Evolutionary conservation across 1,140 invertebrate species (phyloP).

Genomic region (Pseudomyrmex sp.): DNA sequence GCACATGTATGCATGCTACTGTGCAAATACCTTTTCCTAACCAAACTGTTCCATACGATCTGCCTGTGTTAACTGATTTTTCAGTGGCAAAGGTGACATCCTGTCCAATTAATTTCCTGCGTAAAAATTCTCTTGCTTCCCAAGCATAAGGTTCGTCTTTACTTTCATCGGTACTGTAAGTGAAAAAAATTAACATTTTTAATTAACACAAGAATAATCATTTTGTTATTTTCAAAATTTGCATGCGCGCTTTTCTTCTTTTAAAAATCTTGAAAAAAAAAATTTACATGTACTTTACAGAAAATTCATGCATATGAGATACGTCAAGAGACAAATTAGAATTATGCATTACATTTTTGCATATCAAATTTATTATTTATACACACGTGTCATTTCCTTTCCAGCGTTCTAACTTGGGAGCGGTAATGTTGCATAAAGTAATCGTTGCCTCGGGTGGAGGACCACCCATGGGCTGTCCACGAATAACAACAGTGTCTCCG

Average conservation of each 20-base stretch:
- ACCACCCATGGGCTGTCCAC: conserved; percentile 86
- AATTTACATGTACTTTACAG: background rate
- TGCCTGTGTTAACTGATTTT: conserved; percentile 89
- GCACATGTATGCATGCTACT: background rate
- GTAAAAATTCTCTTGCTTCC: conserved; percentile 97
- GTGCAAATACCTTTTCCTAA: conserved; percentile 89
- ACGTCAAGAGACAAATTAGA: background rate
- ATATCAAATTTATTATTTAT: conserved; percentile 21
- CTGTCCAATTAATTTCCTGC: conserved; percentile 96
- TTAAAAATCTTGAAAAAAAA: background rate
- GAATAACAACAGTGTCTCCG: conserved; percentile 82
- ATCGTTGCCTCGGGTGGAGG: conserved; percentile 97
- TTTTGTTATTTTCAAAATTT: background rate
- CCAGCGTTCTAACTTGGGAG: conserved; percentile 94
- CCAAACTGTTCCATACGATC: conserved; percentile 96
- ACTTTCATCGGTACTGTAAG: conserved; percentile 86
- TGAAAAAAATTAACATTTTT: background rate
- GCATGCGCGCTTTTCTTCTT: background rate
- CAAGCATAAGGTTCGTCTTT: conserved; percentile 98
- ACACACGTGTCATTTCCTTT: conserved; percentile 75
- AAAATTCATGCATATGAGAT: background rate
- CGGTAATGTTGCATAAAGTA: conserved; percentile 95
- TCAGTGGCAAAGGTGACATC: conserved; percentile 93
- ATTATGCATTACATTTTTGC: conserved; percentile 3
- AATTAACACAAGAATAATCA: too few species aligned